These are phyloP conservation scores for Hesperia comma DNA, from an alignment of 2,888 invertebrate genomes.

Conservation along the genomic window DNA sequence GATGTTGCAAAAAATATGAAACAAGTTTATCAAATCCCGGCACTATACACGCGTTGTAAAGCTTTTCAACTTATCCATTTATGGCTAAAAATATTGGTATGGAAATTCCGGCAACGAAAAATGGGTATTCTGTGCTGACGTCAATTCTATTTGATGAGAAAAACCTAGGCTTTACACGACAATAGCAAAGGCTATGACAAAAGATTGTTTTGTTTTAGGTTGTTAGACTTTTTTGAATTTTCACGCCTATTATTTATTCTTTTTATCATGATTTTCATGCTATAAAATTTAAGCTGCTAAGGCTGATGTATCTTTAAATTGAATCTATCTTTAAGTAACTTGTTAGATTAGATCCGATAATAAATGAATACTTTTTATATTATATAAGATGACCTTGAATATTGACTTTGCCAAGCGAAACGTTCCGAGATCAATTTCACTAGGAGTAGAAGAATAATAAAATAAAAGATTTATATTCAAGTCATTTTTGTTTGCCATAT, in stretches of 20 bases:
- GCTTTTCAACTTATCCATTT: constrained; percentile 17
- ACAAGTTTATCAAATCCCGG: constrained; percentile 11
- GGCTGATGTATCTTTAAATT: no score
- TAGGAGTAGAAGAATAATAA: no score
- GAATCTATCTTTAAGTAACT: no score
- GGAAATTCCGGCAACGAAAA: constrained; percentile 21
- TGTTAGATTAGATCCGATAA: no score
- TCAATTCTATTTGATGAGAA: constrained; percentile 24
- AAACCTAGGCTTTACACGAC: constrained; percentile 27
- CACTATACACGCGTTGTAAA: constrained; percentile 12
- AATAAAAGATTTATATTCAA: no score
- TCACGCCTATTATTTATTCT: neutral
- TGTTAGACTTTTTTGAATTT: neutral
- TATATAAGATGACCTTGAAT: no score
- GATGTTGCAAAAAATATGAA: constrained; percentile 1
- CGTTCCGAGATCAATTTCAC: no score
- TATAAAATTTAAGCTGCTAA: no score
- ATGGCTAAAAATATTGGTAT: constrained; percentile 25
- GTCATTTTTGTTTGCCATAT: no score
- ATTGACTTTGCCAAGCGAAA: no score
- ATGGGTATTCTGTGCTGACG: constrained; percentile 11
- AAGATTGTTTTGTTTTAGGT: constrained; percentile 19
- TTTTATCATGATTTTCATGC: neutral
- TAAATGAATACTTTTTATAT: no score
- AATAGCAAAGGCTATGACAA: constrained; percentile 4